These are phyloP conservation scores for Microctonus aethiopoides DNA, from an alignment of 2,888 invertebrate genomes.

Conservation along the genomic window DNA sequence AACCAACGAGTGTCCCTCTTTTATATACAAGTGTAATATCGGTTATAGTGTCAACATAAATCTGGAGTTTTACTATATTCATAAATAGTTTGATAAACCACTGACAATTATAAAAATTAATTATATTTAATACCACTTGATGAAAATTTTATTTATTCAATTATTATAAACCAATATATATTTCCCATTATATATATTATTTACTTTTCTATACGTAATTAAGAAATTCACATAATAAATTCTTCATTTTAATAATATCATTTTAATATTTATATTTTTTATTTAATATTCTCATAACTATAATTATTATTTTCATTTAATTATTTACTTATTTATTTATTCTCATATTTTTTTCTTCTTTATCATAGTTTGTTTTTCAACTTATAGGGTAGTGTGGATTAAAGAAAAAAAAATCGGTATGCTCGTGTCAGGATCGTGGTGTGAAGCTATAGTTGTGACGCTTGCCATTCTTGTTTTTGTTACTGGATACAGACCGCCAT, in stretches of 20 bases:
- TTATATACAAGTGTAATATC: conserved; percentile 5
- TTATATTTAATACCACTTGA: background rate
- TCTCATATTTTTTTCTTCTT: conserved; percentile 2
- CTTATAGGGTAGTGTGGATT: conserved; percentile 9
- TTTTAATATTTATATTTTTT: background rate
- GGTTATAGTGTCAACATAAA: conserved; percentile 20
- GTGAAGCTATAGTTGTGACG: conserved; percentile 57
- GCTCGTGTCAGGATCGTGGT: conserved; percentile 57
- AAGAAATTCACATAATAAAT: too few relatives aligned
- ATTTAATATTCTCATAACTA: background rate
- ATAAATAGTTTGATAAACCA: background rate
- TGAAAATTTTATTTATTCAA: conserved; percentile 14
- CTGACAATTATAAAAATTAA: too few relatives aligned
- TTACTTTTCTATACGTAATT: too few relatives aligned
- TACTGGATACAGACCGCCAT: conserved; percentile 58
- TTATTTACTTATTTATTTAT: background rate
- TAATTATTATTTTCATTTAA: background rate
- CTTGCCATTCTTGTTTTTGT: conserved; percentile 56
- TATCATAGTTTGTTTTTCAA: background rate
- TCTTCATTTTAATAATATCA: too few relatives aligned
- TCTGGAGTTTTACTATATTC: conserved; percentile 26
- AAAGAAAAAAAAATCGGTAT: conserved; percentile 46
- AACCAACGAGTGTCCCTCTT: conserved; percentile 14
- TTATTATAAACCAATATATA: too few relatives aligned
- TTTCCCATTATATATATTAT: too few relatives aligned